Evolutionary conservation across 1,140 invertebrate species (phyloP), one percentile per base, ranked within the genome.

Genomic region (Dinoponera quadriceps): DNA sequence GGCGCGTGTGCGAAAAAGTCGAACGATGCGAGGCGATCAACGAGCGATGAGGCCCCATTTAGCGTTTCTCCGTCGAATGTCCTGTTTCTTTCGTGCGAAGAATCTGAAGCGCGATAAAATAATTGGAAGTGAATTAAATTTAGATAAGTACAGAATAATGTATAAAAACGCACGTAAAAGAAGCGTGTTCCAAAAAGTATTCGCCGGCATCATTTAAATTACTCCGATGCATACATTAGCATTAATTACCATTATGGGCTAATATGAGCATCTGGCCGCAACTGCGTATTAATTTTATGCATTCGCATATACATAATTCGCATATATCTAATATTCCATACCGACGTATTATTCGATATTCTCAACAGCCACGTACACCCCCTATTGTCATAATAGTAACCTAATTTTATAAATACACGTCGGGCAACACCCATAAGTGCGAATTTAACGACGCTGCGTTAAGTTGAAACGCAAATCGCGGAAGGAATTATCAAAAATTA

Each of bases 221-320:
- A 16, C 14, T 1, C 49, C 13, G 5, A 54, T 14, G 3, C 1
- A 22, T 55, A 54, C 22, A 54, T 77, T 65, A 75, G 48, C 13
- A 65, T 65, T 66, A 38, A 65, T 66, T 77, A 66, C 1, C 29
- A 38, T 77, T 63, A 38, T 51, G n/a, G 1, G 20, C 16, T 62
- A 77, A 54, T 66, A 77, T 77, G 60, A 51, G n/a, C 9, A 54
- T 7, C 60, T 77, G 60, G 20, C 38, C n/a, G 5, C 20, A 72
- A 44, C 20, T 65, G 48, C 27, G 20, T 33, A 65, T 65, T 65
- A 77, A 22, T 77, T 16, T 75, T 75, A 65, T 65, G 14, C 20
- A 54, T 65, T 51, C 20, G 14, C 51, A 75, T 44, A 4, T 49
- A 51, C 29, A 11, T 73, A 57, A 48, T 38, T 4, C 29, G 22